These are phyloP conservation scores for Brachionus rubens DNA, from an alignment of 1,140 invertebrate genomes.

Conservation along the genomic window DNA sequence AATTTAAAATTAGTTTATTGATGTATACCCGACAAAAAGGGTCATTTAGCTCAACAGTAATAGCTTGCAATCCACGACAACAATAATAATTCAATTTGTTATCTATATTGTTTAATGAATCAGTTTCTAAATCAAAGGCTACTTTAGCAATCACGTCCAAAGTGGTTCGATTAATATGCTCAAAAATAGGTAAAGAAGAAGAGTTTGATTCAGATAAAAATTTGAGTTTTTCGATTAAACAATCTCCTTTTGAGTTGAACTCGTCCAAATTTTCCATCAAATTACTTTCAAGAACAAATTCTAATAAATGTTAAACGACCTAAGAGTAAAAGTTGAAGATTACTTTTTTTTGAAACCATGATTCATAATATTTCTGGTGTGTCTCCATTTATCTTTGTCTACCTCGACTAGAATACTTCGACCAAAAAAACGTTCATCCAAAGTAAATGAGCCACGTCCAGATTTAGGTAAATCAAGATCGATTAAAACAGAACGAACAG, in stretches of 20 bases:
- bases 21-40: background rate
- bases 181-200: background rate
- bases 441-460: background rate
- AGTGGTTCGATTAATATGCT: slow-evolving; percentile 17
- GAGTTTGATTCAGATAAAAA: background rate
- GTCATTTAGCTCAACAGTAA: background rate
- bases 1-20: no score
- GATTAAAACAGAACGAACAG: background rate
- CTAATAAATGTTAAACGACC: background rate
- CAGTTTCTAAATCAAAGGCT: slow-evolving; percentile 7
- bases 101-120: slow-evolving; percentile 3
- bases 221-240: background rate
- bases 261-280: background rate
- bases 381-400: slow-evolving; percentile 3
- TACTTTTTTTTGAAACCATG: slow-evolving; percentile 33
- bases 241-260: slow-evolving; percentile 23
- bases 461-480: slow-evolving; percentile 3
- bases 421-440: slow-evolving; percentile 8
- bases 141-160: slow-evolving; percentile 35
- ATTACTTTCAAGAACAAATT: background rate
- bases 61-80: background rate
- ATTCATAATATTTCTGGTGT: background rate
- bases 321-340: background rate
- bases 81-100: background rate
- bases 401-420: background rate